Evolutionary conservation across 2,797 vertebrate genomes (phyloP), one percentile per base, ranked within the genome.

Genomic region (Selene dorsalis): DNA sequence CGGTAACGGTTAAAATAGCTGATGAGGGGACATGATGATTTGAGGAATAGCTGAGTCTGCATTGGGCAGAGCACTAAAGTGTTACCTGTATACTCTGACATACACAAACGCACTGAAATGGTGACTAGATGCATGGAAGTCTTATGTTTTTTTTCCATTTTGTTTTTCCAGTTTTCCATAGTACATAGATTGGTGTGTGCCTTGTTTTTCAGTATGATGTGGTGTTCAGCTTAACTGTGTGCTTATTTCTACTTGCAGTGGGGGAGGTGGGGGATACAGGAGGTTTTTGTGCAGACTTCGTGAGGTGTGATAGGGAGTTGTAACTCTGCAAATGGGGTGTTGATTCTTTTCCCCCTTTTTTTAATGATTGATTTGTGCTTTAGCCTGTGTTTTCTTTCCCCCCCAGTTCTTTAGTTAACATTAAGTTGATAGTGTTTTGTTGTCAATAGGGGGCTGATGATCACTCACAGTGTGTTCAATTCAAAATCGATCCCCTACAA

Each of bases 81-180:
- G 95, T 97, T 97, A 96, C 97, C 97, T 94, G 96, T 98, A 97
- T 94, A 96, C 96, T 97, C 95, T 97, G 96, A 97, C 96, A 96
- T 94, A 95, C 95, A 95, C 96, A 95, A 96, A 96, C 96, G 93
- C 96, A 94, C 96, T 94, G 95, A 96, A 97, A 98, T 96, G 97
- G 97, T 98, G 97, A 98, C 96, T 98, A 98, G 96, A 96, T 98
- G 97, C 97, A 98, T 98, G 97, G 96, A 96, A 96, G 96, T 96
- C 96, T 90, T 91, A 71, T 84, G 72, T 80, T 86, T 72, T 61
- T 30, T 22, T 69, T 63, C 68, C 59, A 78, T 72, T 61, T 73
- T 67, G 26, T 52, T 75, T 66, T 79, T 75, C 24, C 83, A 84
- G 85, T 90, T 94, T 96, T 94, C 89, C 89, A 93, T 97, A 97